These are phyloP conservation scores for Taenaris catops DNA, from an alignment of 2,888 invertebrate species.

Conservation along the genomic window DNA sequence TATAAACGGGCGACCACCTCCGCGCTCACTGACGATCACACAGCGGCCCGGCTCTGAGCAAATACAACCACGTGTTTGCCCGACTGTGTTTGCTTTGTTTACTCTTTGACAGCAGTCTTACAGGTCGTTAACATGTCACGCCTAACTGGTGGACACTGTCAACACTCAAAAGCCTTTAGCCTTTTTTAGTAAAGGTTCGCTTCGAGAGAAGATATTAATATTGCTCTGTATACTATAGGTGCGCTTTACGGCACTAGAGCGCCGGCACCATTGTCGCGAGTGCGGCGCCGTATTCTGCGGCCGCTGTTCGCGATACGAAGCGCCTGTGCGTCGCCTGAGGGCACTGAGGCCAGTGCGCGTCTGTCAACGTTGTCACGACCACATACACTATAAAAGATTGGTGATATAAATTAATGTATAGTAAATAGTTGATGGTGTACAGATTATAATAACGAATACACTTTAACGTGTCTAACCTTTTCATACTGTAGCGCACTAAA, in stretches of 20 bases:
- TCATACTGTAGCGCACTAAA: too few species aligned
- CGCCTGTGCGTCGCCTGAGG: constrained; percentile 95
- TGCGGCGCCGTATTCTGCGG: constrained; percentile 99
- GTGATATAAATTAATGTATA: too few species aligned
- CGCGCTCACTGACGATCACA: constrained; percentile 41
- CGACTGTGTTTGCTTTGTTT: constrained; percentile 49
- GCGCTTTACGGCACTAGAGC: constrained; percentile 94
- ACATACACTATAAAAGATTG: too few species aligned
- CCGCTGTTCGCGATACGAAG: constrained; percentile 97
- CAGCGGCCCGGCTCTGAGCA: constrained; percentile 50
- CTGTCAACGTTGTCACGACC: constrained; percentile 92
- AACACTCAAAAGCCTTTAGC: constrained; percentile 19
- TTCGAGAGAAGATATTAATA: too few species aligned
- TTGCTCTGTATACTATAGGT: too few species aligned
- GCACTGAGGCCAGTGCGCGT: constrained; percentile 97
- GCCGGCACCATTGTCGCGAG: constrained; percentile 98
- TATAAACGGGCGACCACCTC: constrained; percentile 43
- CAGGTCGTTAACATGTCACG: constrained; percentile 74
- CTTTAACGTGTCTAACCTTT: too few species aligned
- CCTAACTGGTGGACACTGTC: constrained; percentile 53
- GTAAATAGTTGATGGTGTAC: too few species aligned
- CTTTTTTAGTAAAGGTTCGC: too few species aligned
- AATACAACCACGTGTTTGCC: constrained; percentile 54
- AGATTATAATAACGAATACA: too few species aligned
- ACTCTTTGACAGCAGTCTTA: constrained; percentile 76